Conservation (phyloP, 1,140 invertebrate genomes). For the Sycophila sp. region DNA sequence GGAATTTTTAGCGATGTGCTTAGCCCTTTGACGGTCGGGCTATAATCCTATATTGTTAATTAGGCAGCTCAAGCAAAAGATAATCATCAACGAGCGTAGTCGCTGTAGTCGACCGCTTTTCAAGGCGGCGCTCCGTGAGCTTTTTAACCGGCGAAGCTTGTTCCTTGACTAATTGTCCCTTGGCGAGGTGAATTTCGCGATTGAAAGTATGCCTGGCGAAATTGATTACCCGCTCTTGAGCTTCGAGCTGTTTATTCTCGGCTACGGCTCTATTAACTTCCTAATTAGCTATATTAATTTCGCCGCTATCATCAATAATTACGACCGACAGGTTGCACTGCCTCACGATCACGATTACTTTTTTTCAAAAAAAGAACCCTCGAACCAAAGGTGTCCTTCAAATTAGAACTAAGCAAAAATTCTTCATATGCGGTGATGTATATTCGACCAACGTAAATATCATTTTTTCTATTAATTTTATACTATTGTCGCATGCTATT, state of each 20-base stretch:
- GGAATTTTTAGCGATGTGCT: not conserved
- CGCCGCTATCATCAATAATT: not conserved
- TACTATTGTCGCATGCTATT: too few species aligned
- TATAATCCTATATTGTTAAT: not conserved
- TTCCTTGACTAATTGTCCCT: not conserved
- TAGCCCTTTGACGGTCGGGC: too few species aligned
- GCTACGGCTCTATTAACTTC: constrained; percentile 19
- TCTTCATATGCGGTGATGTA: too few species aligned
- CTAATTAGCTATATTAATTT: constrained; percentile 1
- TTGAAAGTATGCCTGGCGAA: not conserved
- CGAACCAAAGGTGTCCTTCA: too few species aligned
- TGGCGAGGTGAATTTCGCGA: not conserved
- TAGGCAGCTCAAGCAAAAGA: too few species aligned
- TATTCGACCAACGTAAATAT: too few species aligned
- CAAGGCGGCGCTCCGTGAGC: not conserved
- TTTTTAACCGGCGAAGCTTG: not conserved
- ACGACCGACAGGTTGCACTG: too few species aligned
- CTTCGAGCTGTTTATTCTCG: not conserved
- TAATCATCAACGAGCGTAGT: not conserved
- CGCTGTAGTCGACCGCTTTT: not conserved
- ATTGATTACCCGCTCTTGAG: not conserved
- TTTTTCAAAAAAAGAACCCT: too few species aligned
- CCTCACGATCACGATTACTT: too few species aligned
- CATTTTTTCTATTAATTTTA: too few species aligned
- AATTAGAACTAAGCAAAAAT: too few species aligned